A percentile compares a stretch with the other conserved stretches of the same genome.
These are phyloP conservation scores for Mylabris sibirica DNA, from an alignment of 2,888 invertebrate genomes.

Conservation along the genomic window DNA sequence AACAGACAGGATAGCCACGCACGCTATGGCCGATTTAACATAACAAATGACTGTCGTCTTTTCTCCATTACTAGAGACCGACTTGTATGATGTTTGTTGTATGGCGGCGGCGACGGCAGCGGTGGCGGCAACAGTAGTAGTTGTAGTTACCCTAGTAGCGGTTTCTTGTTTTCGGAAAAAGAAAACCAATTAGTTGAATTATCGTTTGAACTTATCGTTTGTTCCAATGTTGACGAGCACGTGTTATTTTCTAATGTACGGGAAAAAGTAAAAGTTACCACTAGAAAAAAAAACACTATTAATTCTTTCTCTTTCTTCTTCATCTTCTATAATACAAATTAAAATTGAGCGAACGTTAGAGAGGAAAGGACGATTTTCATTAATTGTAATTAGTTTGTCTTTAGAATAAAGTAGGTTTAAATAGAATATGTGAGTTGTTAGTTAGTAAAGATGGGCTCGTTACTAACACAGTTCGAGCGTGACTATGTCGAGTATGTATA, in stretches of 20 bases:
- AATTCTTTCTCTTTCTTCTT: no score
- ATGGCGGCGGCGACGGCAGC: conserved; percentile 51
- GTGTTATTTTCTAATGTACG: conserved; percentile 17
- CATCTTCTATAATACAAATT: not conserved
- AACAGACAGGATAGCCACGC: conserved; percentile 60
- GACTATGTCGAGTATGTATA: conserved; percentile 37
- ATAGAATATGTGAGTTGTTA: conserved; percentile 16
- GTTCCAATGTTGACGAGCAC: conserved; percentile 25
- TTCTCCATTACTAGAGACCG: conserved; percentile 54
- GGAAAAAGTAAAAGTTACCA: not conserved
- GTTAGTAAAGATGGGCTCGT: conserved; percentile 35
- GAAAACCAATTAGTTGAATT: conserved; percentile 61
- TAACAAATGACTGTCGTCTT: conserved; percentile 63
- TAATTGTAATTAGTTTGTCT: conserved; percentile 6
- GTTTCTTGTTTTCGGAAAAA: conserved; percentile 53
- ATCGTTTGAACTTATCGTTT: conserved; percentile 58
- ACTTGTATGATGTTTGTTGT: conserved; percentile 48
- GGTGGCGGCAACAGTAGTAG: not conserved
- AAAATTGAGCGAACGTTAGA: not conserved
- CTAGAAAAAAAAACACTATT: not conserved
- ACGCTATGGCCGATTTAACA: conserved; percentile 62
- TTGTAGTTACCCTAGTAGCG: conserved; percentile 33
- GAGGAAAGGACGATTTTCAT: conserved; percentile 1
- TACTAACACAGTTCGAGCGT: conserved; percentile 39
- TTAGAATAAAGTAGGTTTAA: conserved; percentile 18